Evolutionary conservation across 2,113 vertebrate genomes (phyloP).

Genomic region (Leptocoma aspasia): DNA sequence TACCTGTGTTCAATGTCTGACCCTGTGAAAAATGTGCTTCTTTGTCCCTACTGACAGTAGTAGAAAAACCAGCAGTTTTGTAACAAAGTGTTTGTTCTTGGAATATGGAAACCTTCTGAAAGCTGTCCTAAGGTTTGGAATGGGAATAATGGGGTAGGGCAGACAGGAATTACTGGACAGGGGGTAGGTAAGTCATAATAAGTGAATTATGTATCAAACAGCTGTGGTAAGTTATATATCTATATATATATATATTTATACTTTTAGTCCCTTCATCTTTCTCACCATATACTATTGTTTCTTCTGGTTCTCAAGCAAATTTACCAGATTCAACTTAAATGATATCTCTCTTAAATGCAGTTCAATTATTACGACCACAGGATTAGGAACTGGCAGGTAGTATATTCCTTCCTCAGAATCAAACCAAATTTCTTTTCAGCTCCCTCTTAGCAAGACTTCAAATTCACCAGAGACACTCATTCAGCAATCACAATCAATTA

Average conservation of each 20-base stretch:
- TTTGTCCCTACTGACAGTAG: not conserved
- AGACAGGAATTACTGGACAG: not conserved
- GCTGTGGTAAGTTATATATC: not conserved
- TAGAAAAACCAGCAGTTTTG: not conserved
- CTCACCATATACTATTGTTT: not conserved
- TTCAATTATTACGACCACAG: not conserved
- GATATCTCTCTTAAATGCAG: not conserved
- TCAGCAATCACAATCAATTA: not conserved
- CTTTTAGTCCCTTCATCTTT: slow-evolving; percentile 16
- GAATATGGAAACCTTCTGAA: not conserved
- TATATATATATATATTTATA: not conserved
- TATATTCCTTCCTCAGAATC: not conserved
- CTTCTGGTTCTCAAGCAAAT: slow-evolving; percentile 59
- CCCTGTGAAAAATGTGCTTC: not conserved
- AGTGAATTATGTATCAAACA: not conserved
- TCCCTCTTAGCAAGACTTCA: not conserved
- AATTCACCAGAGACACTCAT: not conserved
- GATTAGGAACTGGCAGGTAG: not conserved
- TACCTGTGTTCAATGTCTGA: not conserved
- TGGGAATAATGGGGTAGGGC: not conserved
- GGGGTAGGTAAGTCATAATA: not conserved
- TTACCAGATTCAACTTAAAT: slow-evolving; percentile 10
- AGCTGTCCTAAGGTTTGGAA: not conserved
- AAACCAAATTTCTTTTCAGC: not conserved
- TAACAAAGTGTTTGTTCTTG: not conserved